Percentiles rank a stretch among this genome's conserved stretches.
These are phyloP conservation scores for Catotricha subobsoleta DNA, from an alignment of 2,888 invertebrate genomes.

Conservation along the genomic window DNA sequence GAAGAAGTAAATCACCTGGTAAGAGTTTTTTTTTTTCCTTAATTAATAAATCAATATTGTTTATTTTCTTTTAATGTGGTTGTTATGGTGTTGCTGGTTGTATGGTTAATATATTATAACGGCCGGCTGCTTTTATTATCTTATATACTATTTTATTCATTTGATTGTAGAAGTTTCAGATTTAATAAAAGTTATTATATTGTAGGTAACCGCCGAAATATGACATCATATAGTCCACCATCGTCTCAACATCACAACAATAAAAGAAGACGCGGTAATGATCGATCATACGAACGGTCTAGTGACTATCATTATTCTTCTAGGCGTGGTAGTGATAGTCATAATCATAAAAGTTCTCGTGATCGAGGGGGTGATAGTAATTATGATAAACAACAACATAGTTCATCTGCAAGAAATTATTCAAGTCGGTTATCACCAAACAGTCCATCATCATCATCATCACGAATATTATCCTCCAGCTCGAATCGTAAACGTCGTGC, in stretches of 20 bases:
- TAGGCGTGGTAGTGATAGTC: conserved; percentile 11
- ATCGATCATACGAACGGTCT: conserved; percentile 12
- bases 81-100: neutral
- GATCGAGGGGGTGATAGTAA: neutral
- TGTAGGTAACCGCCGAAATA: conserved; percentile 18
- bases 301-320: conserved; percentile 8
- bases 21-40: conserved; percentile 8
- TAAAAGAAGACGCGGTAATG: conserved; percentile 21
- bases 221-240: conserved; percentile 17
- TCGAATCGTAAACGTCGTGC: conserved; percentile 19
- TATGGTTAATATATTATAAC: too few relatives aligned
- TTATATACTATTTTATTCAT: too few relatives aligned
- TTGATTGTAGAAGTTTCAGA: too few relatives aligned
- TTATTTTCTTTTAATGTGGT: neutral
- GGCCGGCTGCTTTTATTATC: too few relatives aligned
- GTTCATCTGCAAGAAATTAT: too few relatives aligned
- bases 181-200: too few relatives aligned
- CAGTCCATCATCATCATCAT: neutral
- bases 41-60: neutral
- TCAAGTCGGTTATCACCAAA: neutral
- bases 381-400: conserved; percentile 6
- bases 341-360: conserved; percentile 2
- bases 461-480: neutral
- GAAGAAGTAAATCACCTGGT: conserved; percentile 21
- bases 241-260: conserved; percentile 20